Base-by-base conservation (phyloP, 2,888 invertebrate genomes). In the Nebria brevicollis region DNA sequence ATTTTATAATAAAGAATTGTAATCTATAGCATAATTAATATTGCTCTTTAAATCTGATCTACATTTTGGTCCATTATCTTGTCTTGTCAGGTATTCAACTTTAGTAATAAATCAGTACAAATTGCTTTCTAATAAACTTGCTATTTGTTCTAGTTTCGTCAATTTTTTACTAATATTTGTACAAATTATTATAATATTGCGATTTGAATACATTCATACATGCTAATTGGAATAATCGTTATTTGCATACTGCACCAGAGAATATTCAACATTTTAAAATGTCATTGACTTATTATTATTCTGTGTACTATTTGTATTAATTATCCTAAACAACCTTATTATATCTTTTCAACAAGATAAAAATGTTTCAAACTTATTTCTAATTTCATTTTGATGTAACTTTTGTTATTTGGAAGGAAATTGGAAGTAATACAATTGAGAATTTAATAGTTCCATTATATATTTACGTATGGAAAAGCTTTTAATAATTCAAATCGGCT, bases 81-180 rank as follows among this genome's bases (percentile, higher is more conserved):
- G 13, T 10, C 15, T 4, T 76, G 20, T 8, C 70, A 43, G 20
- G 65, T 75, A 66, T 66, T 76, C 76, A 75, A 20, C 20, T 75
- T 25, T 64, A 76, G 41, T 15, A 66, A 76, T 76, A 76, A 76
- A 76, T 76, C 42, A 76, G 10, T 54, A 42, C 70, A 77, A 77
- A 77, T 77, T 43, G 70, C 54, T 77, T 70, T 42, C 70, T 75
- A 68, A 70, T 54, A 68, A 15, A 70, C 77, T 68, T 77, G 77
- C 70, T 77, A 20, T 54, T 77, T 66, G 77, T 77, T 70, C 77
- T 77, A 77, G 77, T 77, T 77, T 70, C 70, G 70, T 34, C 8
- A 42, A 20, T 73, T 41, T 41, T 41, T 42, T n/a, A 43, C 25
- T 64, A 68, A 26, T 54, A 54, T 54, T 54, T 11, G 54, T 54